Base-by-base conservation (phyloP, 37 sponge, comb jelly and placozoan genomes). In the Corticium candelabrum region DNA sequence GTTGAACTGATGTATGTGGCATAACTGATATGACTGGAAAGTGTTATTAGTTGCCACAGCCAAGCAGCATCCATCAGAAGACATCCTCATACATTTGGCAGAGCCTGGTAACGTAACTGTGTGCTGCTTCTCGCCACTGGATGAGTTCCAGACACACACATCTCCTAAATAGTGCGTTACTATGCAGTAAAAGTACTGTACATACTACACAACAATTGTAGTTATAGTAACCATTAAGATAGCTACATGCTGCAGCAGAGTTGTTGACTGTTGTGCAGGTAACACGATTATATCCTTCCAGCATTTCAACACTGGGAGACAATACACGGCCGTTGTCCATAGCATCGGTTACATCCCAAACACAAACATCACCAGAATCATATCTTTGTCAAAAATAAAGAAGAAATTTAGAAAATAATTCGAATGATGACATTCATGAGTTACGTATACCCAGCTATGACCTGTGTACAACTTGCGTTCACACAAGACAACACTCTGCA, bases 281-380 rank as follows among this genome's bases (percentile, higher is more conserved):
- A 21, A 50, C 62, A 11, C 62, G 21, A 50, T 50, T 21, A 50
- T 50, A 21, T 21, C 21, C 15, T 21, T 21, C 62, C 62, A 50
- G 11, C 11, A 50, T 21, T 27, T 11, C 15, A 50, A 21, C 62
- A 50, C 21, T 21, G 62, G 11, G 62, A 27, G 15, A 27, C 21
- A 50, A 21, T 27, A 50, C 21, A 11, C 15, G 11, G 62, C 62
- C 62, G 21, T 27, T 21, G 62, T 50, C 62, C 15, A 50, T 11
- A 50, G 81, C 85, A 39, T 27, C 75, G n/a, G 37, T 70, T 3
- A 89, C 15, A 33, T 82, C 80, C 89, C 89, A 89, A 39, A 85
- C 11, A 57, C 56, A 89, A 34, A 79, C 83, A 34, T 39, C 83
- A 33, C 89, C 89, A 76, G 78, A 68, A 29, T 82, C 81, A 77